These are phyloP conservation scores for Lampropteryx suffumata DNA, from an alignment of 2,888 invertebrate genomes.

Conservation along the genomic window DNA sequence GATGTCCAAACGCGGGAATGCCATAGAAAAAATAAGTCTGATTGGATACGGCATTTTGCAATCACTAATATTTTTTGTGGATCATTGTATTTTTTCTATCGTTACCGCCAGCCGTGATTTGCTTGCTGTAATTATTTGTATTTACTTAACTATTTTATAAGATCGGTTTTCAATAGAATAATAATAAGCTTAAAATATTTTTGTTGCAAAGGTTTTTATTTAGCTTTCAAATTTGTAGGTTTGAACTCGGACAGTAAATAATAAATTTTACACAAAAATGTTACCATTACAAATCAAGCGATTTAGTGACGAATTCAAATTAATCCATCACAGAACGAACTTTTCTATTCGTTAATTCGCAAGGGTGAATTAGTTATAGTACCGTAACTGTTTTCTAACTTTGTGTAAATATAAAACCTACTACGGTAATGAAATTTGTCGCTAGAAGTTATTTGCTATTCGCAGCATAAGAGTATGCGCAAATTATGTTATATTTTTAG, in stretches of 20 bases:
- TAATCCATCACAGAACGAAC: slow-evolving; percentile 12
- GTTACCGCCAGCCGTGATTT: no score
- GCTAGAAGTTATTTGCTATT: slow-evolving; percentile 17
- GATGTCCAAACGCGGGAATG: slow-evolving; percentile 56
- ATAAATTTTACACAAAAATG: no score
- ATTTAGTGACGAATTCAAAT: slow-evolving; percentile 3
- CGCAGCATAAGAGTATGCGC: no score
- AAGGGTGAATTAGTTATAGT: slow-evolving; percentile 27
- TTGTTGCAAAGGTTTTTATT: no score
- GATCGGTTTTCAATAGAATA: no score
- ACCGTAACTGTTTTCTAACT: slow-evolving; percentile 25
- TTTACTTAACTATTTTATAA: no score
- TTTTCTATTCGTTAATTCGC: slow-evolving; percentile 19
- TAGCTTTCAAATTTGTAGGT: no score
- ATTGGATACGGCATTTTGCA: slow-evolving; percentile 71
- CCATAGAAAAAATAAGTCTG: slow-evolving; percentile 57
- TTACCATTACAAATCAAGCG: slow-evolving; percentile 26
- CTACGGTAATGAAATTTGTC: slow-evolving; percentile 11
- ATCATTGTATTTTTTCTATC: not conserved
- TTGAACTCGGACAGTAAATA: no score
- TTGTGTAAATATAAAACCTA: slow-evolving; percentile 23
- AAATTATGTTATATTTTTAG: no score
- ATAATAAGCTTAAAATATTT: no score
- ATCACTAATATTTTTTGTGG: slow-evolving; percentile 33
- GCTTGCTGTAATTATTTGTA: no score